Evolutionary conservation across 2,888 invertebrate genomes (phyloP).

Genomic region (Philonicus albiceps): DNA sequence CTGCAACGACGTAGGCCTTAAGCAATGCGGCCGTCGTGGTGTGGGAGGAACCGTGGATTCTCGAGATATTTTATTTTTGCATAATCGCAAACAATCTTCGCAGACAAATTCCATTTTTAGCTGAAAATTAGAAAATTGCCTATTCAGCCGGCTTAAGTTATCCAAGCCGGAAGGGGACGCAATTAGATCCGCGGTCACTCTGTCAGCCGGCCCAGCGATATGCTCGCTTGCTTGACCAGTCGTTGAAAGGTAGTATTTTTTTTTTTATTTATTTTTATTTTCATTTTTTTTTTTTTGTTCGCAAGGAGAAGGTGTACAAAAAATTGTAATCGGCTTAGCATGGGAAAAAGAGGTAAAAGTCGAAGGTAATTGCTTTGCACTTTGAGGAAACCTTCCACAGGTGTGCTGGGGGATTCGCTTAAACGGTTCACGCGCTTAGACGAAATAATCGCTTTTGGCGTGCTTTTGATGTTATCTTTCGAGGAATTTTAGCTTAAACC

Average conservation of each 20-base stretch:
- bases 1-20: not conserved
- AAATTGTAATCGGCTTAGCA: not conserved
- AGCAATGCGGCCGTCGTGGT: not conserved
- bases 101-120: conserved; percentile 14
- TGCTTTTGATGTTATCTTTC: not conserved
- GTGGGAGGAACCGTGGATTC: conserved; percentile 17
- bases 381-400: not conserved
- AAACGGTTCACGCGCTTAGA: not conserved
- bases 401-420: not conserved
- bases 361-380: not conserved
- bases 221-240: not conserved
- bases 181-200: not conserved
- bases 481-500: not conserved
- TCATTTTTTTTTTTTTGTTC: not conserved
- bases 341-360: not conserved
- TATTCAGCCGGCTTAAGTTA: not conserved
- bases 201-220: not conserved
- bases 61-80: not conserved
- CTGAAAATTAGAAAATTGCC: not conserved
- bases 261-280: not conserved
- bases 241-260: not conserved
- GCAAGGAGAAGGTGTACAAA: not conserved
- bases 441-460: not conserved
- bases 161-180: conserved; percentile 14
- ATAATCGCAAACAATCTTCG: not conserved